These are phyloP conservation scores for Lepidonotus clava DNA, from an alignment of 2,888 invertebrate genomes.

Conservation along the genomic window DNA sequence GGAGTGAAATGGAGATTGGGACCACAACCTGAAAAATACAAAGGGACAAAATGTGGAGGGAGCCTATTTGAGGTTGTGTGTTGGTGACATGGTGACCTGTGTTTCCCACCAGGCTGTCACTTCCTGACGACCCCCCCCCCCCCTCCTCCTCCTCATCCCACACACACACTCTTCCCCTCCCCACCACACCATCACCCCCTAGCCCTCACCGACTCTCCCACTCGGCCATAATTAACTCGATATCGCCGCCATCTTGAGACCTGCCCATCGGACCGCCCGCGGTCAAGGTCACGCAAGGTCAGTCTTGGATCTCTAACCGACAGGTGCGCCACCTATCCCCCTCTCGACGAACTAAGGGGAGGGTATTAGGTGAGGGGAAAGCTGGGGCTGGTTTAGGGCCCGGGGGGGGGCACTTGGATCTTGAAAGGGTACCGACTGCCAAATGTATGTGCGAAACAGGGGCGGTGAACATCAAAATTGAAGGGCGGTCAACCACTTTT, in stretches of 20 bases:
- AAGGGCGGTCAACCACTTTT: too few relatives aligned
- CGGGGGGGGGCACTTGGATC: too few relatives aligned
- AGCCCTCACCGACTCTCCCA: background rate
- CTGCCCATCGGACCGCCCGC: slow-evolving; percentile 12
- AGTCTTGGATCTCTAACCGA: slow-evolving; percentile 32
- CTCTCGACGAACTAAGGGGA: background rate
- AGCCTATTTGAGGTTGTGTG: background rate
- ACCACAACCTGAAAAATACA: background rate
- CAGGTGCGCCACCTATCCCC: slow-evolving; percentile 11
- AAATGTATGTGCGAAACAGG: too few relatives aligned
- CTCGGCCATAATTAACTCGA: slow-evolving; percentile 29
- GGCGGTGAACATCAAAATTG: too few relatives aligned
- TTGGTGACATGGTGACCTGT: background rate
- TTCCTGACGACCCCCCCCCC: background rate
- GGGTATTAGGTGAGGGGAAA: background rate
- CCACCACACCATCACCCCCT: background rate
- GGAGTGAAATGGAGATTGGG: background rate
- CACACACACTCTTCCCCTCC: background rate
- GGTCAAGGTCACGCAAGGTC: slow-evolving; percentile 28
- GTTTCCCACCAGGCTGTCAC: slow-evolving; percentile 31
- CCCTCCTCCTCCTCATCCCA: background rate
- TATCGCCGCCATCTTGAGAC: slow-evolving; percentile 34
- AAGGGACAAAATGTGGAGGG: background rate
- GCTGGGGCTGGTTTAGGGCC: background rate
- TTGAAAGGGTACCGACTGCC: too few relatives aligned